phyloP scores from a whole-genome alignment of 2,113 vertebrate species.

The Anoura caudifer region DNA sequence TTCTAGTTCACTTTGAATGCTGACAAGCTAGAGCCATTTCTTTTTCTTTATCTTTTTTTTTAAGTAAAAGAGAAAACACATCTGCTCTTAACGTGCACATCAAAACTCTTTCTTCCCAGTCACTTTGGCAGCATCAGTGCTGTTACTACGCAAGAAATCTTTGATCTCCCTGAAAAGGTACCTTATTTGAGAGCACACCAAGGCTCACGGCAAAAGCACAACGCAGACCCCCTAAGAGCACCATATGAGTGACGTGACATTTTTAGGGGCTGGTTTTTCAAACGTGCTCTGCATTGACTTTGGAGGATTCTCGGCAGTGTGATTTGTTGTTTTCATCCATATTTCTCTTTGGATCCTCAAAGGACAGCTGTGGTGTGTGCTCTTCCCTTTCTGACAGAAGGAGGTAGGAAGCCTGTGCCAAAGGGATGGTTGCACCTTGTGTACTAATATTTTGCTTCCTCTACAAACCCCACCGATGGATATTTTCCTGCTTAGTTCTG shows the following conservation, averaged over 20 bases:
- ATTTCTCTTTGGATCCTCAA: not conserved
- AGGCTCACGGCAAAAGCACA: not conserved
- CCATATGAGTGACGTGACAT: not conserved
- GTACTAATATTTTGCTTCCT: not conserved
- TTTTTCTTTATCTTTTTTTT: not conserved
- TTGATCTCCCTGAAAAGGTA: slow-evolving; percentile 35
- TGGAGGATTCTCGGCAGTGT: fast-evolving
- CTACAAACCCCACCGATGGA: fast-evolving
- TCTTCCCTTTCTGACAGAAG: not conserved
- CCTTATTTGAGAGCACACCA: slow-evolving; percentile 20
- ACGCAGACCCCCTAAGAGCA: not conserved
- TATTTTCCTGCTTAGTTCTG: not conserved
- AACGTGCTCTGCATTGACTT: not conserved
- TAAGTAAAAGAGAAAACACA: not conserved
- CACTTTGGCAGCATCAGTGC: slow-evolving; percentile 23
- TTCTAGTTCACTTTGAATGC: not conserved
- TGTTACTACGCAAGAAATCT: not conserved
- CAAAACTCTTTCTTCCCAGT: slow-evolving; percentile 36
- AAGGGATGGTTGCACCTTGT: not conserved
- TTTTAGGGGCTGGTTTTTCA: not conserved
- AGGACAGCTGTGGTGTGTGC: not conserved
- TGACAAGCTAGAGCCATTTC: not conserved
- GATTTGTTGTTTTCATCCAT: not conserved
- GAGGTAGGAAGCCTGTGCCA: not conserved
- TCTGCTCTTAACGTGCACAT: not conserved